Percentiles rank a stretch among this genome's conserved stretches.
Evolutionary conservation across 2,113 vertebrate genomes (phyloP).

Genomic region (Sporophila hypoxantha): DNA sequence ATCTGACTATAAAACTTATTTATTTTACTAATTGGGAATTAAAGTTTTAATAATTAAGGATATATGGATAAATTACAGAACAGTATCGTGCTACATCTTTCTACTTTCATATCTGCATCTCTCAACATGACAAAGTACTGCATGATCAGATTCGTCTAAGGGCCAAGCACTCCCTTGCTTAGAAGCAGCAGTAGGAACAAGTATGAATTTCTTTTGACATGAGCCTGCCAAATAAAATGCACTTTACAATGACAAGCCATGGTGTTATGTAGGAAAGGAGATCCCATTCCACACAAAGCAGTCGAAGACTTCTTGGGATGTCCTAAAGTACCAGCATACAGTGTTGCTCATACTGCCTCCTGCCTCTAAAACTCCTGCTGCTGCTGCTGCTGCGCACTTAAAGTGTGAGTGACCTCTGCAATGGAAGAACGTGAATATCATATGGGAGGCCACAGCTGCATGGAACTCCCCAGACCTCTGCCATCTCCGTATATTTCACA

Average conservation of each 20-base stretch:
- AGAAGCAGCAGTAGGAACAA: not conserved
- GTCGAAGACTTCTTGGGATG: not conserved
- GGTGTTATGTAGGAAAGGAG: accelerated
- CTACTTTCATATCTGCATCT: not conserved
- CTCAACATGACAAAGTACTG: not conserved
- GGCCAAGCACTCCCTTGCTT: not conserved
- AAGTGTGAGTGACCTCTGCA: not conserved
- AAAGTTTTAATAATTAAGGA: not conserved
- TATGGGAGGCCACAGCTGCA: accelerated
- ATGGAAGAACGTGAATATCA: accelerated
- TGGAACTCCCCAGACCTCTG: not conserved
- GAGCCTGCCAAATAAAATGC: not conserved
- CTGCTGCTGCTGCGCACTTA: not conserved
- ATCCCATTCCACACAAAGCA: not conserved
- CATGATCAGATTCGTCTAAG: not conserved
- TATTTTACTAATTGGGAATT: not conserved
- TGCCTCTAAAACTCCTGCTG: not conserved
- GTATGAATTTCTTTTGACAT: not conserved
- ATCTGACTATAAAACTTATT: not conserved
- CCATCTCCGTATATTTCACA: not conserved
- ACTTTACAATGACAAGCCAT: not conserved
- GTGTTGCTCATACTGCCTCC: not conserved
- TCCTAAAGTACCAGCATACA: not conserved
- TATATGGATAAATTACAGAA: not conserved
- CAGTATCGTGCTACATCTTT: not conserved